phyloP scores from a whole-genome alignment of 2,113 vertebrate genomes.

The Eleginops maclovinus region DNA sequence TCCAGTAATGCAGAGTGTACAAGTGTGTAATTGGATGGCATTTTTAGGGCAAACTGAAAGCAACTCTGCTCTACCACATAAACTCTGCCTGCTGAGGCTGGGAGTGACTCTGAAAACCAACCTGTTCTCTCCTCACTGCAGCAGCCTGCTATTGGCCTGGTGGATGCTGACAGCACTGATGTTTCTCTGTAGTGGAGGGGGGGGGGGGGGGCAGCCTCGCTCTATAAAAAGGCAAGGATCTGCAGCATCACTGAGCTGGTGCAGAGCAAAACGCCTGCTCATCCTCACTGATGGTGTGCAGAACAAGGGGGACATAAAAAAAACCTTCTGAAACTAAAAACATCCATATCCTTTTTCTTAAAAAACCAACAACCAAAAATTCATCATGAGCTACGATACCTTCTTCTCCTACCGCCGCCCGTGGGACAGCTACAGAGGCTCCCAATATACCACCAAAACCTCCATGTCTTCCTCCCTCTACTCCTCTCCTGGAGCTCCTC shows the following conservation, averaged over 20 bases:
- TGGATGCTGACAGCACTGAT: conserved; percentile 72
- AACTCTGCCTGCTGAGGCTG: conserved; percentile 7
- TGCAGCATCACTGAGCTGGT: conserved; percentile 87
- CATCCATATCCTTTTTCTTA: conserved; percentile 74
- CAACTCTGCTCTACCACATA: conserved; percentile 50
- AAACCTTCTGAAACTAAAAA: conserved; percentile 72
- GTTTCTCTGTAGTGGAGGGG: conserved; percentile 48
- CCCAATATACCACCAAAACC: conserved; percentile 71
- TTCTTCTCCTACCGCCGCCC: conserved; percentile 74
- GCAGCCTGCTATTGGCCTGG: conserved; percentile 80
- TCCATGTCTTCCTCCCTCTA: conserved; percentile 67
- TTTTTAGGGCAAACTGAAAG: conserved; percentile 9
- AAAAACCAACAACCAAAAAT: conserved; percentile 68
- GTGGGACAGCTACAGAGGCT: conserved; percentile 77
- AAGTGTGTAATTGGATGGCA: background rate
- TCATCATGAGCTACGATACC: conserved; percentile 84
- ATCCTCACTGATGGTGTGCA: conserved; percentile 85
- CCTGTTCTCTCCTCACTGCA: conserved; percentile 73
- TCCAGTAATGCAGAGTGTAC: background rate
- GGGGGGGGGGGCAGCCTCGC: conserved; percentile 38
- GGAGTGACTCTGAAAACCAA: conserved; percentile 69
- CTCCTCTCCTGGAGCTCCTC: conserved; percentile 66
- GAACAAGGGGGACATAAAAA: conserved; percentile 88
- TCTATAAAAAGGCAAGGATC: conserved; percentile 81
- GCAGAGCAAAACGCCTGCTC: conserved; percentile 84